phyloP scores from a whole-genome alignment of 23 tunicate species.

The Trididemnum nubilum region DNA sequence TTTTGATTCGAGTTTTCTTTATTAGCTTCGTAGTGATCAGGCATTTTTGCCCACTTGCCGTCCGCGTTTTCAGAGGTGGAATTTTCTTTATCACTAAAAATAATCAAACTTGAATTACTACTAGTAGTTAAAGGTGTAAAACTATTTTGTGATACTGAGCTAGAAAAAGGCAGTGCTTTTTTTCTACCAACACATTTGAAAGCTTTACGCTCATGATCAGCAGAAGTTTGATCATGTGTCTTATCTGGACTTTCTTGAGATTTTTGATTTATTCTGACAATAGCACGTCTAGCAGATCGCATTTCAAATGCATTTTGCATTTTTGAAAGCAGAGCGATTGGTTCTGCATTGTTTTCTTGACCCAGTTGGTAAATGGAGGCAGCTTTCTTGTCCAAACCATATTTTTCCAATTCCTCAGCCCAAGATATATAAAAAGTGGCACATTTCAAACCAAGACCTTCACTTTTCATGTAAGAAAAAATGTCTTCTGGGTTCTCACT shows the following conservation, averaged over 20 bases:
- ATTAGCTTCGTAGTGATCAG: not conserved
- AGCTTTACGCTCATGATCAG: not conserved
- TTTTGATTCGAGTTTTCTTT: conserved; percentile 14
- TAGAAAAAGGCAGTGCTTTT: not conserved
- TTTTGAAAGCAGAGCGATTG: conserved; percentile 36
- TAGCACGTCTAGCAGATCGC: conserved; percentile 22
- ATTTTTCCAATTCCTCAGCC: conserved; percentile 85
- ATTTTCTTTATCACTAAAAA: conserved; percentile 23
- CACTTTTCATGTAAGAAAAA: conserved; percentile 66
- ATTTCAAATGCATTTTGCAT: conserved; percentile 50
- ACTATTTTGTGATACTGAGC: not conserved
- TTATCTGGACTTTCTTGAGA: no score
- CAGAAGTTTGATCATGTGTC: not conserved
- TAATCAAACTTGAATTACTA: not conserved
- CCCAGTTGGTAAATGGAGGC: conserved; percentile 55
- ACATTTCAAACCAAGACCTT: conserved; percentile 54
- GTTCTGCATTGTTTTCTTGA: conserved; percentile 60
- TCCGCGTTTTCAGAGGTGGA: not conserved
- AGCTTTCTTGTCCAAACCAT: conserved; percentile 58
- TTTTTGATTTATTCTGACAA: not conserved
- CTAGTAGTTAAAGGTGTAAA: not conserved
- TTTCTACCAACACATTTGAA: not conserved
- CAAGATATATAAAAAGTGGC: conserved; percentile 73
- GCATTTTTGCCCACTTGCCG: conserved; percentile 29
- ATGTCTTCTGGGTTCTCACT: conserved; percentile 37